Evolutionary conservation across 1,140 invertebrate species (phyloP), one percentile per base, ranked within the genome.

Genomic region (Asbolus verrucosus): DNA sequence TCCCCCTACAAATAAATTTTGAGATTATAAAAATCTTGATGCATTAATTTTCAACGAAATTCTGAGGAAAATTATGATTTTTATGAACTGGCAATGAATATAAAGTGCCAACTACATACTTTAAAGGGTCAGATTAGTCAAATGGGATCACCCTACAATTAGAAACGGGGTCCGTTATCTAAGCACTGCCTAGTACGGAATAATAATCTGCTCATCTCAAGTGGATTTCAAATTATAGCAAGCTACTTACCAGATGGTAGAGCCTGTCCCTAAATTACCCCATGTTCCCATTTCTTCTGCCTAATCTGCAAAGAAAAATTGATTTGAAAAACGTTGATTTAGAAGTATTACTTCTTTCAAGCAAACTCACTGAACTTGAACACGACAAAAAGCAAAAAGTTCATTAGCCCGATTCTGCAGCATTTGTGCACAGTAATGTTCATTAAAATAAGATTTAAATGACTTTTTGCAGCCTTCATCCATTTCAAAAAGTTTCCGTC

Each of bases 121-220:
- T 27, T n/a, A n/a, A n/a, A 8, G 41, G 16, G 41, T 9, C 41
- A 19, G 41, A 46, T 46, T 46, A 46, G 41, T 14, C 16, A 46
- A 46, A 46, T 46, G 16, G 41, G 18, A 46, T 46, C 41, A 46
- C 41, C 41, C 15, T 16, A 46, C 41, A 46, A 46, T 46, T 46
- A 46, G 41, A 16, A 46, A 8, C 16, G 24, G 19, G 41, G 41
- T 18, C 16, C 16, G 41, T 46, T 46, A 46, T 46, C 41, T 46
- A 46, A 46, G 41, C 41, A n/a, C 41, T 18, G 41, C 41, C 19
- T 46, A 46, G 41, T 16, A 46, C n/a, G 18, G 41, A 46, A 46
- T 46, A 46, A 46, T 46, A 46, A 46, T 46, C 41, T 46, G 41
- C 19, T 46, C 46, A 27, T 54, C 21, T 54, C 46, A n/a, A 54